Percentiles rank a stretch among this genome's conserved stretches.
phyloP scores from a whole-genome alignment of 1,140 invertebrate genomes.

The Ruditapes philippinarum region DNA sequence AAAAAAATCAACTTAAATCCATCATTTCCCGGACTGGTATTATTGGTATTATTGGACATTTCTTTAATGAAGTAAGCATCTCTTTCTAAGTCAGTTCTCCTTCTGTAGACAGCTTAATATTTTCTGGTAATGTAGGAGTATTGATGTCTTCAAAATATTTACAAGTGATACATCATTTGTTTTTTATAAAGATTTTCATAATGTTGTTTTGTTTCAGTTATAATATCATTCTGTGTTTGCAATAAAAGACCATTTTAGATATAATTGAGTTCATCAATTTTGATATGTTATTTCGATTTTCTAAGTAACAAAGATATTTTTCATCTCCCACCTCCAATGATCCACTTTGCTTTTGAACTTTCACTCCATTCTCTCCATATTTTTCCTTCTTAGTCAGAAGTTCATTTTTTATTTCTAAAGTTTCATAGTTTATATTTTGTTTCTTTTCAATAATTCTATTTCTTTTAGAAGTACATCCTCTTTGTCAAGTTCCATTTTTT shows the following conservation, averaged over 20 bases:
- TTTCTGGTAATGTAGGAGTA: background rate
- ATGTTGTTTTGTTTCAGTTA: no score
- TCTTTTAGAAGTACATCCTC: no score
- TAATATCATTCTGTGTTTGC: background rate
- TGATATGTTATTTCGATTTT: slow-evolving; percentile 2
- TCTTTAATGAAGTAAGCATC: background rate
- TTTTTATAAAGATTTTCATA: no score
- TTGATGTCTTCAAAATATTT: background rate
- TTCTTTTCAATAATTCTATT: background rate
- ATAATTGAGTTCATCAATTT: slow-evolving; percentile 9
- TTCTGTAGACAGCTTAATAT: background rate
- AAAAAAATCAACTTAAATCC: background rate
- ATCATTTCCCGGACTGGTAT: slow-evolving; percentile 5
- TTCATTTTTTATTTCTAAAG: background rate
- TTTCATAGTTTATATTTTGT: background rate
- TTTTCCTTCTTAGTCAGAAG: background rate
- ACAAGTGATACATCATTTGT: background rate
- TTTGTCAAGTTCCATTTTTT: no score
- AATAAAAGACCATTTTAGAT: background rate
- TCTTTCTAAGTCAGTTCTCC: background rate
- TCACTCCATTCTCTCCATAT: background rate
- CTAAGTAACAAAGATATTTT: background rate
- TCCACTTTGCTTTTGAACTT: slow-evolving; percentile 9
- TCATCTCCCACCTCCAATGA: background rate
- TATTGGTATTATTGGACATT: background rate